Evolutionary conservation across 1,140 invertebrate species (phyloP), one percentile per base, ranked within the genome.

Genomic region (Pseudachorutes palmiensis): DNA sequence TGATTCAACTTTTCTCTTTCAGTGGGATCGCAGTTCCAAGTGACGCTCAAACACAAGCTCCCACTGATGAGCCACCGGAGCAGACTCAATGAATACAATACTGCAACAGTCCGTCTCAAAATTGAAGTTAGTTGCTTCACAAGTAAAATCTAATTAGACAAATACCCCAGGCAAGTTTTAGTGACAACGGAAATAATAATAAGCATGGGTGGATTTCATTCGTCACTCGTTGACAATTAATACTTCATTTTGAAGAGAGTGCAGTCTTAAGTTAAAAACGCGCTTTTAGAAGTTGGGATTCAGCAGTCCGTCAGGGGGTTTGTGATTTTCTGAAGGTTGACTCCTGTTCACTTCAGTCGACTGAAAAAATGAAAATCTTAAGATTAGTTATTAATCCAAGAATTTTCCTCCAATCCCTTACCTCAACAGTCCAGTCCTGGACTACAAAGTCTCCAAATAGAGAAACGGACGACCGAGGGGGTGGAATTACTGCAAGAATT

Each of bases 401-500:
- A 55, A 55, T 55, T 26, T 24, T 19, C 24, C 9, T 36, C 33
- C 41, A 26, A 33, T 33, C 2, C 2, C 36, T 62, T 66, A 62
- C 59, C 61, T 70, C 62, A 1, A 70, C 70, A 12, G 70, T 68
- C 70, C 70, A 68, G 36, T 71, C 65, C 22, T 68, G 70, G 22
- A 71, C 66, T 1, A 62, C 66, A 57, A 70, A 70, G 30, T 70
- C 69, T 5, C 32, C 66, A 48, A 71, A 63, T 26, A 71, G 48
- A 48, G 70, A 66, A 3, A 67, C 65, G 32, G 62, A 3, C n/a
- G 57, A 48, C 1, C 62, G 63, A n/a, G 66, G 63, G 32, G 70
- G 51, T 36, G 62, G 63, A n/a, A n/a, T n/a, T 45, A 59, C 70
- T 68, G 32, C 14, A 65, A 61, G 45, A 67, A 26, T 36, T 51